Evolutionary conservation across 2,113 vertebrate genomes (phyloP).

Genomic region (Micronisus gabar): DNA sequence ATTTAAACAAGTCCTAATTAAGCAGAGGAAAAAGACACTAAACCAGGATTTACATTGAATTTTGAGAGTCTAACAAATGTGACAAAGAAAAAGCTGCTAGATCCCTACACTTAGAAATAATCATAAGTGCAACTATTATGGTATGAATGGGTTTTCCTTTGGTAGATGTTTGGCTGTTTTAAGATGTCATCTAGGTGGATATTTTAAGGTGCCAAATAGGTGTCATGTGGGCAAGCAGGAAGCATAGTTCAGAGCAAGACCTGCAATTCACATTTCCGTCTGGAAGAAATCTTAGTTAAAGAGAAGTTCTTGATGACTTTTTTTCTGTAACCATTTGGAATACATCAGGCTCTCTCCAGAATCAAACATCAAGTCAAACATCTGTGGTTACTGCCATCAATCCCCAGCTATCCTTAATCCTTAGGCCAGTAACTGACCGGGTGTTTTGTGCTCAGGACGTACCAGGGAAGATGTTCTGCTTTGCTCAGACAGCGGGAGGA

Average conservation of each 20-base stretch:
- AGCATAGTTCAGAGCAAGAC: not conserved
- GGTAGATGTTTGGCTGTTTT: not conserved
- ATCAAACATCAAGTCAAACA: not conserved
- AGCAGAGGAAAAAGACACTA: not conserved
- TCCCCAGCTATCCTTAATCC: not conserved
- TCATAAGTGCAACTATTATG: not conserved
- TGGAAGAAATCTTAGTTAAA: not conserved
- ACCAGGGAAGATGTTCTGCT: not conserved
- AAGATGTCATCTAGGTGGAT: not conserved
- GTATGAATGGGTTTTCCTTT: not conserved
- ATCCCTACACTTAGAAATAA: not conserved
- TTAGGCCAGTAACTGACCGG: not conserved
- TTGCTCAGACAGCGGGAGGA: not conserved
- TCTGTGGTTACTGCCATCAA: not conserved
- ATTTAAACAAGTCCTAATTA: not conserved
- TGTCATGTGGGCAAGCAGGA: not conserved
- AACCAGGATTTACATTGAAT: not conserved
- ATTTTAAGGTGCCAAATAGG: not conserved
- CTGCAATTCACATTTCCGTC: not conserved
- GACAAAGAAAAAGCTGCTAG: not conserved
- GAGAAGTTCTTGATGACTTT: not conserved
- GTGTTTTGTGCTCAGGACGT: not conserved
- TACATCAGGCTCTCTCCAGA: not conserved
- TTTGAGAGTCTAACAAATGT: not conserved
- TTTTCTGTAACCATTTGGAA: not conserved